Evolutionary conservation across 2,113 vertebrate species (phyloP).

Genomic region (Stomatorhinus ivindoensis): DNA sequence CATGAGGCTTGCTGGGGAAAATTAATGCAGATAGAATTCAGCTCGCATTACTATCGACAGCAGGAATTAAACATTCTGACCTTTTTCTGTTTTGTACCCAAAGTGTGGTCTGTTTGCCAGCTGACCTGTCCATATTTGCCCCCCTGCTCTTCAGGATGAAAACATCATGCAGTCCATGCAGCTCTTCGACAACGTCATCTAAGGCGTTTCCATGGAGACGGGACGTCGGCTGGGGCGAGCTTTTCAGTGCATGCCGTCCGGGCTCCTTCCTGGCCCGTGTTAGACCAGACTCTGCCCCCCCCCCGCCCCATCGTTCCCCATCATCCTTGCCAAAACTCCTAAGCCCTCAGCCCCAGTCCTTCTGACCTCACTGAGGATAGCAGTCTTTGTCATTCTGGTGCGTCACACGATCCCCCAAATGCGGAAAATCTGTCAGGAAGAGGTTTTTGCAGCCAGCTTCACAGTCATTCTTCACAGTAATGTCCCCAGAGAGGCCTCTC

Average conservation of each 20-base stretch:
- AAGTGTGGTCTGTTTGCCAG: background rate
- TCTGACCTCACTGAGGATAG: background rate
- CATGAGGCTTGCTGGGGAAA: background rate
- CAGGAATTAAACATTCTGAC: background rate
- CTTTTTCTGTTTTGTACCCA: background rate
- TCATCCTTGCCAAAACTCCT: background rate
- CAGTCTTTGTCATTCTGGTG: background rate
- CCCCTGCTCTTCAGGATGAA: conserved; percentile 66
- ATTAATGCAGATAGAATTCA: background rate
- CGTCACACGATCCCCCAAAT: background rate
- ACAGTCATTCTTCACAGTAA: background rate
- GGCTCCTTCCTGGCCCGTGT: background rate
- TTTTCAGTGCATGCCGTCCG: background rate
- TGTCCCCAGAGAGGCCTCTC: no score
- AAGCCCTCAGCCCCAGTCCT: background rate
- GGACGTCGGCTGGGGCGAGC: background rate
- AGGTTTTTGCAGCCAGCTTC: background rate
- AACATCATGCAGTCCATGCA: conserved; percentile 92
- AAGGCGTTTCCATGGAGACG: conserved; percentile 31
- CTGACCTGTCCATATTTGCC: background rate
- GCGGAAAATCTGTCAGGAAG: background rate
- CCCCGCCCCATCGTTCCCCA: background rate
- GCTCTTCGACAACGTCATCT: conserved; percentile 86
- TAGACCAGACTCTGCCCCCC: background rate
- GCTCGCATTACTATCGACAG: background rate